These are phyloP conservation scores for Heterodera filipjevi DNA, from an alignment of 2,888 invertebrate genomes.

Conservation along the genomic window DNA sequence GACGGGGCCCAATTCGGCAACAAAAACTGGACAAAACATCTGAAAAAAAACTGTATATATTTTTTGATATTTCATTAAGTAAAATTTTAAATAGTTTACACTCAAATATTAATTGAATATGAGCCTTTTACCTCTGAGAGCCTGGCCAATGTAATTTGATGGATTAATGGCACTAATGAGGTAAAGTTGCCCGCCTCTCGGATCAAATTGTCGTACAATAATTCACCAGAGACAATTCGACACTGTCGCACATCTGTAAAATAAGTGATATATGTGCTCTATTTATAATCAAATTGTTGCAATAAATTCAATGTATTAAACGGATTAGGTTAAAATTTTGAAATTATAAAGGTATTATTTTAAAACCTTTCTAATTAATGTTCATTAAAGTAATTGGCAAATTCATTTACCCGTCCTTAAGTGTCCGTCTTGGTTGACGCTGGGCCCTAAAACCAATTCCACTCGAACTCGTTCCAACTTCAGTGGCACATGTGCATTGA, in stretches of 20 bases:
- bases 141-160: constrained; percentile 33
- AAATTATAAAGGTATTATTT: background rate
- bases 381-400: too few species aligned
- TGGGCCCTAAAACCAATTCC: constrained; percentile 56
- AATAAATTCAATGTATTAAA: too few species aligned
- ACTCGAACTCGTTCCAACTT: constrained; percentile 59
- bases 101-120: background rate
- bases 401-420: constrained; percentile 61
- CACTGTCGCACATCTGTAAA: constrained; percentile 25
- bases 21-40: constrained; percentile 63
- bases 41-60: constrained; percentile 37
- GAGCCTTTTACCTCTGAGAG: constrained; percentile 3
- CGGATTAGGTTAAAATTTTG: background rate
- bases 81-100: background rate
- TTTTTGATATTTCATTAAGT: constrained; percentile 6
- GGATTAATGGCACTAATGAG: constrained; percentile 52
- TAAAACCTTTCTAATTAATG: too few species aligned
- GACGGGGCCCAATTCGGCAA: constrained; percentile 63
- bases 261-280: too few species aligned
- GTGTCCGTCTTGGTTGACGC: constrained; percentile 62
- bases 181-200: constrained; percentile 25
- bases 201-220: constrained; percentile 24
- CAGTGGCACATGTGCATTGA: constrained; percentile 51
- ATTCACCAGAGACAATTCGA: constrained; percentile 27
- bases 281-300: too few species aligned